Evolutionary conservation across 2,113 vertebrate genomes (phyloP).

Genomic region (Irena cyanogastra): DNA sequence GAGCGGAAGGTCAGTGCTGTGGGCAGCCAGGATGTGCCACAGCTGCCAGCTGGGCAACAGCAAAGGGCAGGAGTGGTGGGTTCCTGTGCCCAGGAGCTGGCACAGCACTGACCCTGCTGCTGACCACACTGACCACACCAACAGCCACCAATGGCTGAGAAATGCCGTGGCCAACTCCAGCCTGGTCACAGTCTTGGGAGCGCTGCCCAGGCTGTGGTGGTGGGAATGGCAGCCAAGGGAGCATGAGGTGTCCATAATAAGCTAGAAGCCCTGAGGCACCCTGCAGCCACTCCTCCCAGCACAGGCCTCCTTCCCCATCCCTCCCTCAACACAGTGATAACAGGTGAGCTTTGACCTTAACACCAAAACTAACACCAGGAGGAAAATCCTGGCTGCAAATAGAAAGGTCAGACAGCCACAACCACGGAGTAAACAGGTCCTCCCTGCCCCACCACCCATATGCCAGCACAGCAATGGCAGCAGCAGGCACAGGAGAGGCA

Average conservation of each 20-base stretch:
- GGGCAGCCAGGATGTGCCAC: background rate
- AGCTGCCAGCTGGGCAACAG: background rate
- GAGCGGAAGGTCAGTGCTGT: background rate
- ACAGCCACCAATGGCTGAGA: rapidly evolving
- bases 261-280: background rate
- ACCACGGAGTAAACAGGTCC: background rate
- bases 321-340: rapidly evolving
- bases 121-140: background rate
- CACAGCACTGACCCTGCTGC: background rate
- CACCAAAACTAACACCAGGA: background rate
- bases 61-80: background rate
- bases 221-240: background rate
- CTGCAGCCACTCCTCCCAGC: background rate
- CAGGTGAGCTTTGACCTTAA: background rate
- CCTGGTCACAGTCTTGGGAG: rapidly evolving
- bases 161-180: rapidly evolving
- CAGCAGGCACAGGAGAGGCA: background rate
- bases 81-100: background rate
- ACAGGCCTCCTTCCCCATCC: background rate
- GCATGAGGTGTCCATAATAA: rapidly evolving
- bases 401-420: background rate
- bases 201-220: rapidly evolving
- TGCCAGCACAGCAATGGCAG: rapidly evolving
- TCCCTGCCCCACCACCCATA: background rate
- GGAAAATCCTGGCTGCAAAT: background rate